Conservation (phyloP, 1,140 invertebrate genomes). For the Latrodectus geometricus region DNA sequence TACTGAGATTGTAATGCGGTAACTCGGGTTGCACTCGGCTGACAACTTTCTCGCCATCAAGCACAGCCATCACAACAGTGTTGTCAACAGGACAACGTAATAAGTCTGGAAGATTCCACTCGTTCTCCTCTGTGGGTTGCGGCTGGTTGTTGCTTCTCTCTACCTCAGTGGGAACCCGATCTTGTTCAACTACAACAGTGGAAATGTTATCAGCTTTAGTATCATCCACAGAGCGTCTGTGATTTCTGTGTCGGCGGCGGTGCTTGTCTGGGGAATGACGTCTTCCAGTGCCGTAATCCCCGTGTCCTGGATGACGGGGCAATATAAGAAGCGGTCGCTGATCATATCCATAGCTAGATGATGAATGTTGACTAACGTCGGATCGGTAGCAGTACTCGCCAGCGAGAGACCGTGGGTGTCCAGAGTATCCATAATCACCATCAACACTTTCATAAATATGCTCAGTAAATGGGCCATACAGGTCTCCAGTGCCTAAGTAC, state of each 20-base stretch:
- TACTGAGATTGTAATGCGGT: slow-evolving; percentile 62
- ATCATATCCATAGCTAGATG: slow-evolving; percentile 63
- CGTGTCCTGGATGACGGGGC: slow-evolving; percentile 31
- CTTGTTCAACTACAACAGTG: slow-evolving; percentile 40
- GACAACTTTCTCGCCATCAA: slow-evolving; percentile 85
- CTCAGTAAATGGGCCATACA: slow-evolving; percentile 57
- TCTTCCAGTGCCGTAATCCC: slow-evolving; percentile 28
- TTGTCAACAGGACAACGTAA: slow-evolving; percentile 65
- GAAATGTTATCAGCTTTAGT: slow-evolving; percentile 37
- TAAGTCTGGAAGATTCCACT: slow-evolving; percentile 58
- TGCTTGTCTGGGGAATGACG: slow-evolving; percentile 48
- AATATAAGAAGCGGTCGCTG: slow-evolving; percentile 62
- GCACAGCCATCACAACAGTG: slow-evolving; percentile 78
- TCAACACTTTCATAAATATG: slow-evolving; percentile 60
- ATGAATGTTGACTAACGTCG: slow-evolving; percentile 63
- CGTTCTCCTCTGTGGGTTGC: not conserved
- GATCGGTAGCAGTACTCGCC: slow-evolving; percentile 60
- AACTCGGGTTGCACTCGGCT: slow-evolving; percentile 79
- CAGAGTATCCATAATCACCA: slow-evolving; percentile 51
- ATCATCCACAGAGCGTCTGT: slow-evolving; percentile 32
- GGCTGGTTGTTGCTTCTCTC: slow-evolving; percentile 21
- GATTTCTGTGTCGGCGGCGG: slow-evolving; percentile 16
- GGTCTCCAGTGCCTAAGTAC: slow-evolving; percentile 49
- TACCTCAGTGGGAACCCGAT: slow-evolving; percentile 10
- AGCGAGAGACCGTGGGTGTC: slow-evolving; percentile 43